Base-by-base conservation (phyloP, 2,113 vertebrate genomes). In the Stercorarius parasiticus region DNA sequence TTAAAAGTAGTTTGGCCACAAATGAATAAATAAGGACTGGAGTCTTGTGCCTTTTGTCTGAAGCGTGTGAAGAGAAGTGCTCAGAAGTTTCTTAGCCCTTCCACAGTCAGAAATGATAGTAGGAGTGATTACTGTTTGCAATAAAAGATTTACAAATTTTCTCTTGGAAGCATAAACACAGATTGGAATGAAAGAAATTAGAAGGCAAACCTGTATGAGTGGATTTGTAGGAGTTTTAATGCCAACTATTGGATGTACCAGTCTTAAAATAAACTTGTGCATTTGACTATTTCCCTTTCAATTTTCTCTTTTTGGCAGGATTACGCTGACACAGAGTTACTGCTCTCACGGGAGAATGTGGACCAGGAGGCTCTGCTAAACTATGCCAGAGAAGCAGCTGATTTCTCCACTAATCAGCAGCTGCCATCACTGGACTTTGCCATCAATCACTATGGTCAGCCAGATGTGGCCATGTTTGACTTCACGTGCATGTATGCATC, bases 401-500 rank as follows among this genome's bases (percentile, higher is more conserved):
- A 99, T 95, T 99, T 99, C 97, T 99, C 99, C 79, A 99, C 99
- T 55, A 99, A 99, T 95, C 99, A 99, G 79, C 99, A 99, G 97
- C 98, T 99, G 95, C 99, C 99, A 1, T 98, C 98, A 0, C 97
- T 99, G 96, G 99, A 99, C 92, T 99, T 99, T 5, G 99, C 99
- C 98, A 99, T 99, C 97, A 99, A 99, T 96, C 99, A 99, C 96
- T 99, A 99, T 0, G 99, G 99, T 40, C 99, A 99, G 97, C 99
- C 99, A 0, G 99, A 99, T 5, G 99, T 99, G 53, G 99, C 99
- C 96, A 99, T 99, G 99, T 99, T 99, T 40, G 99, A 99, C 97
- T 99, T 99, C 97, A 99, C 99, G 1, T 99, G 99, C 97, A 99
- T 99, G 99, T 99, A 99, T 2, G 99, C 99, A 2, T 99, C 99